Conservation (phyloP, 1,140 invertebrate species). For the Drosophila sulfurigaster region DNA sequence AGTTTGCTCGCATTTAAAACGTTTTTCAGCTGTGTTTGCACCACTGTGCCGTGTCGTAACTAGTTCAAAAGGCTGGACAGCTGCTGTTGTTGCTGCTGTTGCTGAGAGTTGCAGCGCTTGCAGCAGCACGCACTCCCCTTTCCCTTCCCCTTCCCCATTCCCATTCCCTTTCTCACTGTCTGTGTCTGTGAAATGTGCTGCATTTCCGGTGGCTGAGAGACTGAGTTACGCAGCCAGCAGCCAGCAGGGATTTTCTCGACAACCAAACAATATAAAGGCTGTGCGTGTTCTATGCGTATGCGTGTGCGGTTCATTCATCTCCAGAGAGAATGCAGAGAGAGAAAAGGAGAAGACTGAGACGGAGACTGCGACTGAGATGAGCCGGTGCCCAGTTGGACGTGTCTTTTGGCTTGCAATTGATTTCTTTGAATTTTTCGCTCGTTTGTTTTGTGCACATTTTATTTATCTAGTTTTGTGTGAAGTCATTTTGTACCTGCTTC, state of each 20-base stretch:
- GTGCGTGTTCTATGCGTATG: constrained; percentile 69
- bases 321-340: background rate
- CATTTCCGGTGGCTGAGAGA: constrained; percentile 64
- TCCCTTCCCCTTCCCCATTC: background rate
- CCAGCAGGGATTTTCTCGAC: background rate
- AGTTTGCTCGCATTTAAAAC: background rate
- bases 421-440: constrained; percentile 77
- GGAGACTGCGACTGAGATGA: background rate
- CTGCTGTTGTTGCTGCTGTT: constrained; percentile 28
- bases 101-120: constrained; percentile 49
- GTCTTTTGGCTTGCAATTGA: constrained; percentile 79
- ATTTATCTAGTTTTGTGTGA: constrained; percentile 74
- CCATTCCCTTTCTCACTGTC: background rate
- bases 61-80: constrained; percentile 25
- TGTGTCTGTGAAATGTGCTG: constrained; percentile 71
- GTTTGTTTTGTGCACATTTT: constrained; percentile 65
- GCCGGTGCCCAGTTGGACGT: constrained; percentile 49
- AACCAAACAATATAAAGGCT: constrained; percentile 22
- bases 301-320: constrained; percentile 70
- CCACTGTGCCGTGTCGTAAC: constrained; percentile 16
- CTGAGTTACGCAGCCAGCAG: constrained; percentile 19
- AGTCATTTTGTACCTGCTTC: constrained; percentile 76
- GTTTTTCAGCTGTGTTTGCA: background rate
- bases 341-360: background rate
- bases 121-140: constrained; percentile 52